Evolutionary conservation across 2,888 invertebrate genomes (phyloP).

Genomic region (Leptopilina syphax): DNA sequence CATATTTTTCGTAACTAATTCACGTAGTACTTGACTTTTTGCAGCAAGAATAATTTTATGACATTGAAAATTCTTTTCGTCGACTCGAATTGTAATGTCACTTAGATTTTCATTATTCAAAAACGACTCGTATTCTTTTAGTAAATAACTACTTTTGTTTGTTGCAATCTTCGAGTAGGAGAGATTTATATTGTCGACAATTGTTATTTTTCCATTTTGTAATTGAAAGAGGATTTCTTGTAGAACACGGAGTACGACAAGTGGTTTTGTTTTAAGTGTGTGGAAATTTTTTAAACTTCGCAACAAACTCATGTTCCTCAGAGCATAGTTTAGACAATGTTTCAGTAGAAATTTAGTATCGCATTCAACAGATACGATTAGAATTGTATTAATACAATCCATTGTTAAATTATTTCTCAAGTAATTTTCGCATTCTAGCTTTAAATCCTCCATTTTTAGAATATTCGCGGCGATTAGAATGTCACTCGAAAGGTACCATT

Average conservation of each 20-base stretch:
- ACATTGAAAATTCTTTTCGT: not conserved
- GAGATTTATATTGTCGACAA: not conserved
- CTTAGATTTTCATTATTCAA: slow-evolving; percentile 9
- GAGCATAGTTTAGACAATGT: not conserved
- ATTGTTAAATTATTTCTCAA: slow-evolving; percentile 13
- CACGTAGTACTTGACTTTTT: not conserved
- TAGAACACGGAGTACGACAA: not conserved
- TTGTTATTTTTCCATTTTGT: not conserved
- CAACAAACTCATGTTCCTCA: not conserved
- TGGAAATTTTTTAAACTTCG: not conserved
- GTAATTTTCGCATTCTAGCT: not conserved
- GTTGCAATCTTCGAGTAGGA: not conserved
- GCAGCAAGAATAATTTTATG: slow-evolving; percentile 21
- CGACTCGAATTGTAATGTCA: slow-evolving; percentile 6
- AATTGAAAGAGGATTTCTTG: not conserved
- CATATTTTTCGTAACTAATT: not conserved
- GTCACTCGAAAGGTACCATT: not conserved
- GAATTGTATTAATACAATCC: not conserved
- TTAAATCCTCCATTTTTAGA: slow-evolving; percentile 3
- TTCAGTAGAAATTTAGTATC: slow-evolving; percentile 3
- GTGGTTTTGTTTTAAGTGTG: not conserved
- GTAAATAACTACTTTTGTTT: not conserved
- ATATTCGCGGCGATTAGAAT: not conserved
- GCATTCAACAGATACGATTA: not conserved
- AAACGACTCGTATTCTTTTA: slow-evolving; percentile 5